Evolutionary conservation across 2,888 invertebrate genomes (phyloP), one percentile per base, ranked within the genome.

Genomic region (Ephialtes manifestator): DNA sequence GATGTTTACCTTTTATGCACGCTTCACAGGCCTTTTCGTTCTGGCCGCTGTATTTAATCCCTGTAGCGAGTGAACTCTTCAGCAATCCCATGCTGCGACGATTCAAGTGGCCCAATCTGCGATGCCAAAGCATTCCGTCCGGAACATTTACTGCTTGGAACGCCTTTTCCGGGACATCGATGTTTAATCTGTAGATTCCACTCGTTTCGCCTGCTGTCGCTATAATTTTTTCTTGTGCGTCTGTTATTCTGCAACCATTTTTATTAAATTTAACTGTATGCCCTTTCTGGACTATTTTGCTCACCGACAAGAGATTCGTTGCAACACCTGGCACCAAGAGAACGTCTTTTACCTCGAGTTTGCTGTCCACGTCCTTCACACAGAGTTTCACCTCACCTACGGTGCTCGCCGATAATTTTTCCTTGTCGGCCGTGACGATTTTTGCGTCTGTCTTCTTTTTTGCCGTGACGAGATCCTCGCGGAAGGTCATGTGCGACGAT

Each of bases 401-500:
- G 15, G 68, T 48, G 15, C 48, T 24, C n/a, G 48, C 48, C 15
- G 48, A 15, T 15, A 68, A 48, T 48, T 68, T 68, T 15, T 0
- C 68, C 0, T 51, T 68, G n/a, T 68, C 48, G 2, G 68, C 68
- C n/a, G 68, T 68, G 28, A 68, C 51, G 7, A 68, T 15, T 13
- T 68, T 15, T 0, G 48, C 68, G n/a, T 68, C 68, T 3, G 31
- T 28, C 7, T n/a, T 48, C 31, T 51, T 68, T n/a, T 51, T 68
- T 31, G 15, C 8, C 4, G 51, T 2, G 4, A 68, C 13, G n/a
- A 68, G 51, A 51, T 68, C 68, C 31, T 68, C 48, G 5, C 68
- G 28, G 24, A 68, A 68, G 0, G 88, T 88, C 88, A 90, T 90
- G 58, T 90, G 90, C 70, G 82, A 86, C 13, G 89, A 88, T 7